A percentile compares a stretch with the other conserved stretches of the same genome.
These are phyloP conservation scores for Drosophila ohnishii DNA, from an alignment of 1,140 invertebrate species.

Conservation along the genomic window DNA sequence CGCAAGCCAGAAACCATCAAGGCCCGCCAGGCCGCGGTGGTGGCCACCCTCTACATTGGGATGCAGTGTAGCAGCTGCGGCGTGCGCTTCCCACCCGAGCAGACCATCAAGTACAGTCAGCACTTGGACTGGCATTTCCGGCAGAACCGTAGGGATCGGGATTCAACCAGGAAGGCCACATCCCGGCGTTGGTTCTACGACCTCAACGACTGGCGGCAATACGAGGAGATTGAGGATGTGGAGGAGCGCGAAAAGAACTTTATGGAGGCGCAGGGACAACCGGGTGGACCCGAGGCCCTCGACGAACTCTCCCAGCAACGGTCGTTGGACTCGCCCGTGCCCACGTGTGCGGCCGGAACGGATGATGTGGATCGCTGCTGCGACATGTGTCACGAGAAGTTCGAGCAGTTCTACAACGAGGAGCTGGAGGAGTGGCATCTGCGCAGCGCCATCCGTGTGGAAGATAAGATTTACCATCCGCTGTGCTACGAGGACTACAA, in stretches of 20 bases:
- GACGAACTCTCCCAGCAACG: conserved; percentile 77
- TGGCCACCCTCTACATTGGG: conserved; percentile 90
- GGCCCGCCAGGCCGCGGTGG: conserved; percentile 88
- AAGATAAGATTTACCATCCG: conserved; percentile 94
- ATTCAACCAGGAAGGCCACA: conserved; percentile 91
- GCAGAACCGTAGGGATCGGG: conserved; percentile 94
- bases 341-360: conserved; percentile 82
- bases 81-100: conserved; percentile 93
- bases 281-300: conserved; percentile 84
- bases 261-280: conserved; percentile 90
- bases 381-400: conserved; percentile 94
- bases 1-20: conserved; percentile 89
- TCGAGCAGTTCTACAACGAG: conserved; percentile 97
- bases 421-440: conserved; percentile 98
- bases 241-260: conserved; percentile 96
- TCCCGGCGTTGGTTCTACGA: conserved; percentile 95
- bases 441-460: conserved; percentile 90
- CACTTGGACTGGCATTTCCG: conserved; percentile 99
- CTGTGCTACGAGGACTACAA: conserved; percentile 95
- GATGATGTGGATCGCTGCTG: conserved; percentile 87
- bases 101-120: conserved; percentile 94
- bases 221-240: conserved; percentile 96
- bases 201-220: conserved; percentile 95
- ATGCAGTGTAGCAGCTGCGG: conserved; percentile 98
- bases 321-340: conserved; percentile 69